Conservation (phyloP, 1,140 invertebrate species). For the Caenorhabditis inopinata region DNA sequence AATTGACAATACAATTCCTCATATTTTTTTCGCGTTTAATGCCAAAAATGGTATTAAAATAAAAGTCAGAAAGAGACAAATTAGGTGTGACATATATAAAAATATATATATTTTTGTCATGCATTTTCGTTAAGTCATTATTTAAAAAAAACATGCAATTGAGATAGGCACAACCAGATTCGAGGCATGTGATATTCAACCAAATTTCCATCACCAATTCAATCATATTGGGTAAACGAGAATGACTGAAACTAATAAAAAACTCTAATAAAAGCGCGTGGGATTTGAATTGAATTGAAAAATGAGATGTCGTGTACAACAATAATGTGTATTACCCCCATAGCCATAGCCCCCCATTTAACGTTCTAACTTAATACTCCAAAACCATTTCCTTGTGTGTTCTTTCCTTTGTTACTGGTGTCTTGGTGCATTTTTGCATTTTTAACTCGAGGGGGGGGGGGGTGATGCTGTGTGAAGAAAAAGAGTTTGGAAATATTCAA, state of each 20-base stretch:
- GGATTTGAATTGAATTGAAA: not conserved
- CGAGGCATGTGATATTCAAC: too few species aligned
- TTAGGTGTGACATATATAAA: not conserved
- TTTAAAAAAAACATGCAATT: too few species aligned
- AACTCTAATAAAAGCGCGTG: too few species aligned
- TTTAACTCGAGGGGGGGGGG: not conserved
- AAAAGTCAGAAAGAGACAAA: not conserved
- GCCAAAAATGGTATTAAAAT: too few species aligned
- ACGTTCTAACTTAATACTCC: not conserved
- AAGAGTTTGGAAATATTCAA: not conserved
- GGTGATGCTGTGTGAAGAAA: not conserved
- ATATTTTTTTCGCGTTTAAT: too few species aligned
- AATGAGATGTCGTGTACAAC: not conserved
- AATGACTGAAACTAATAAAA: too few species aligned
- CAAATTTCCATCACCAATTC: too few species aligned
- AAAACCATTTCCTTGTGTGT: not conserved
- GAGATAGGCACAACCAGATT: too few species aligned
- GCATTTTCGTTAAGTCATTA: not conserved
- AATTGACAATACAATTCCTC: too few species aligned
- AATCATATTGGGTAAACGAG: too few species aligned
- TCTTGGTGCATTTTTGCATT: not conserved
- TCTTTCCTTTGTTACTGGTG: too few species aligned
- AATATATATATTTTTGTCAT: not conserved
- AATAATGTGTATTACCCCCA: not conserved
- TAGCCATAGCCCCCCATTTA: not conserved